These are phyloP conservation scores for Octodon degus DNA, from an alignment of 2,113 vertebrate genomes.

Conservation along the genomic window DNA sequence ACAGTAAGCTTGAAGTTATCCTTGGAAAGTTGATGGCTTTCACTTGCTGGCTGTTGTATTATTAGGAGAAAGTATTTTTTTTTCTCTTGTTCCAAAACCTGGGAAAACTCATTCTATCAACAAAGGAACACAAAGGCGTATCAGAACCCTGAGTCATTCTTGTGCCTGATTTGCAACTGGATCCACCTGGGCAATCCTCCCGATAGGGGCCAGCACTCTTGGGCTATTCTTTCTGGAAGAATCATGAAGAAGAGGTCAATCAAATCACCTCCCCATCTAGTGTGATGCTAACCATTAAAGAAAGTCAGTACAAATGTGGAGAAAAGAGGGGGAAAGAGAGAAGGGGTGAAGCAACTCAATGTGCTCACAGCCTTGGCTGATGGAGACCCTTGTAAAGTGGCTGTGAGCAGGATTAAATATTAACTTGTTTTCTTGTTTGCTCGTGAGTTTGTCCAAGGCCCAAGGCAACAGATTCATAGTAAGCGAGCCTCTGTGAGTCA, in stretches of 20 bases:
- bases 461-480: too few relatives aligned
- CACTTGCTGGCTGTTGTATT: not conserved
- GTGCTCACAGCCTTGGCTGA: not conserved
- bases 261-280: not conserved
- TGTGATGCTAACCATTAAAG: not conserved
- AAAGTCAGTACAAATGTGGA: not conserved
- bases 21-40: not conserved
- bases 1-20: not conserved
- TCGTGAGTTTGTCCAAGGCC: too few relatives aligned
- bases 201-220: accelerated
- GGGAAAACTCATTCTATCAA: not conserved
- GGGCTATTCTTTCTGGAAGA: not conserved
- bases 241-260: not conserved
- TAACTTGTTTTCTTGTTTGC: too few relatives aligned
- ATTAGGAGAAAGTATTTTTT: not conserved
- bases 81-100: not conserved
- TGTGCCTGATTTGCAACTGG: not conserved
- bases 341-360: too few relatives aligned
- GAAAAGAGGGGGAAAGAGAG: not conserved
- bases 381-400: too few relatives aligned
- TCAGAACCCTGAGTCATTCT: not conserved
- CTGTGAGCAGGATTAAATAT: too few relatives aligned
- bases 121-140: not conserved
- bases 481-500: too few relatives aligned
- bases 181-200: accelerated